Evolutionary conservation across 2,113 vertebrate species (phyloP).

Genomic region (human): GRCh38 chr6:139145501-139146000

Average conservation of each 20-base stretch:
- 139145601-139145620: background rate
- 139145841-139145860: background rate
- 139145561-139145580: background rate
- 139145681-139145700: background rate
- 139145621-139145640: background rate
- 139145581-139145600: background rate
- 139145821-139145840: background rate
- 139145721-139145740: background rate
- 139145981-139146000: conserved; percentile 18
- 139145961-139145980: background rate
- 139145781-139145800: background rate
- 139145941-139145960: conserved; percentile 3
- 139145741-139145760: background rate
- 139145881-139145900: background rate
- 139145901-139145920: conserved; percentile 24
- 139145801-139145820: background rate
- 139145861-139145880: background rate
- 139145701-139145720: background rate
- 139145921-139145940: conserved; percentile 9
- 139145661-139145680: background rate
- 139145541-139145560: background rate
- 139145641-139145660: conserved; percentile 38
- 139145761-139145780: background rate
- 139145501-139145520: background rate
- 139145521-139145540: background rate